phyloP scores from a whole-genome alignment of 1,140 invertebrate genomes.

The Euura saliciscinereae region DNA sequence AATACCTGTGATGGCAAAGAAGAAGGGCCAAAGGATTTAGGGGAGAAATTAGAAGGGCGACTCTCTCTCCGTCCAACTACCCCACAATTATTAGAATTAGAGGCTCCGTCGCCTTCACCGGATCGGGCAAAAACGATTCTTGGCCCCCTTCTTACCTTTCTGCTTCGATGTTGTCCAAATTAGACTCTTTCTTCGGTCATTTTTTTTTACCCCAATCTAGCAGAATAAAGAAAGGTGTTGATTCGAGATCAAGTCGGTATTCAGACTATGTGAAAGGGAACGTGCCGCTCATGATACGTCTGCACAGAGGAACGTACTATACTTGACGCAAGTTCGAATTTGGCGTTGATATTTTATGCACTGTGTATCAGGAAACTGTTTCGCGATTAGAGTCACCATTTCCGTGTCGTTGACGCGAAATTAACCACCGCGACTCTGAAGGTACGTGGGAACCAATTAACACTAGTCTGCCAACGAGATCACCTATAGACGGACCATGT shows the following conservation, averaged over 20 bases:
- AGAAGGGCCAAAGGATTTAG: neutral
- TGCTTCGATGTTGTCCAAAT: too few species aligned
- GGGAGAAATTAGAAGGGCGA: neutral
- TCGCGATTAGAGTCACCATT: neutral
- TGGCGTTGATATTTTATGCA: too few species aligned
- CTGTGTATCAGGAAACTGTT: neutral
- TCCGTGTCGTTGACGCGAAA: neutral
- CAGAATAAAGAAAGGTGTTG: neutral
- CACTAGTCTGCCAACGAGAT: neutral
- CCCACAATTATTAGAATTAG: slow-evolving; percentile 52
- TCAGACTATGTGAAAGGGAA: too few species aligned
- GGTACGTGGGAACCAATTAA: neutral
- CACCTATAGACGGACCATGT: neutral
- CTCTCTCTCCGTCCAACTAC: too few species aligned
- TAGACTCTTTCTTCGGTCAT: too few species aligned
- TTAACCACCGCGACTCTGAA: too few species aligned
- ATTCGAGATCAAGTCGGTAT: neutral
- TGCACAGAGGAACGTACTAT: too few species aligned
- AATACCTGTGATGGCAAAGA: neutral
- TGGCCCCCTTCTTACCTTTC: neutral
- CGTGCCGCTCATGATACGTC: too few species aligned
- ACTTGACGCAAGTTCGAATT: too few species aligned
- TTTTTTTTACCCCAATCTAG: too few species aligned
- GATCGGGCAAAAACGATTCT: slow-evolving; percentile 24
- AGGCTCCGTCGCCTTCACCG: slow-evolving; percentile 46